Evolutionary conservation across 2,797 vertebrate species (phyloP).

Genomic region (Brachyalestes nurse): DNA sequence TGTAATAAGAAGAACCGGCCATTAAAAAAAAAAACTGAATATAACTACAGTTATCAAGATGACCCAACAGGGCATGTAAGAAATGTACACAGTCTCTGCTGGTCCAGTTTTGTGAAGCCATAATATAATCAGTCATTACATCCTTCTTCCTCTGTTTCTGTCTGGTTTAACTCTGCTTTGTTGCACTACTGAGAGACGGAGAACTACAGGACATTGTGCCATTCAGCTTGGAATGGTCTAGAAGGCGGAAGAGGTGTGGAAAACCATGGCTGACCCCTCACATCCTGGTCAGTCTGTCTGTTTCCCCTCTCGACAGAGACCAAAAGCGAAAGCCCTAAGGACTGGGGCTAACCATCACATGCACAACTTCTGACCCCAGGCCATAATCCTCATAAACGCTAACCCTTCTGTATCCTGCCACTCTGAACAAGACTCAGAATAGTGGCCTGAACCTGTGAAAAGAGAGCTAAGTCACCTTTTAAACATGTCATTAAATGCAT

Average conservation of each 20-base stretch:
- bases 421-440: background rate
- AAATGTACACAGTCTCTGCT: background rate
- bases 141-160: conserved; percentile 6
- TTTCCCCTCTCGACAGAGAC: background rate
- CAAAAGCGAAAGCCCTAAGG: conserved; percentile 2
- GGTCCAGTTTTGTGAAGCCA: background rate
- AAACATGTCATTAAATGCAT: background rate
- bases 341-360: conserved; percentile 1
- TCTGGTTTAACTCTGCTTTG: background rate
- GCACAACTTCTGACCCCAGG: background rate
- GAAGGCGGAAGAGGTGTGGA: conserved; percentile 14
- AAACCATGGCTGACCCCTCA: conserved; percentile 5
- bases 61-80: background rate
- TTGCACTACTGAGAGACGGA: background rate
- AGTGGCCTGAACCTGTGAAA: background rate
- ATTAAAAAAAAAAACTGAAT: background rate
- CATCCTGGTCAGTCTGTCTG: conserved; percentile 4
- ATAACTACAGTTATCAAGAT: background rate
- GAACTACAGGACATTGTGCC: conserved; percentile 7
- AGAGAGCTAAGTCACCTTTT: background rate
- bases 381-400: background rate
- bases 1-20: background rate
- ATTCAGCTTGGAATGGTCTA: background rate
- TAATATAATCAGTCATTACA: background rate
- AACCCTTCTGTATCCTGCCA: background rate